A percentile compares a stretch with the other conserved stretches of the same genome.
phyloP scores from a whole-genome alignment of 2,888 invertebrate genomes.

The Cephus nigrinus region DNA sequence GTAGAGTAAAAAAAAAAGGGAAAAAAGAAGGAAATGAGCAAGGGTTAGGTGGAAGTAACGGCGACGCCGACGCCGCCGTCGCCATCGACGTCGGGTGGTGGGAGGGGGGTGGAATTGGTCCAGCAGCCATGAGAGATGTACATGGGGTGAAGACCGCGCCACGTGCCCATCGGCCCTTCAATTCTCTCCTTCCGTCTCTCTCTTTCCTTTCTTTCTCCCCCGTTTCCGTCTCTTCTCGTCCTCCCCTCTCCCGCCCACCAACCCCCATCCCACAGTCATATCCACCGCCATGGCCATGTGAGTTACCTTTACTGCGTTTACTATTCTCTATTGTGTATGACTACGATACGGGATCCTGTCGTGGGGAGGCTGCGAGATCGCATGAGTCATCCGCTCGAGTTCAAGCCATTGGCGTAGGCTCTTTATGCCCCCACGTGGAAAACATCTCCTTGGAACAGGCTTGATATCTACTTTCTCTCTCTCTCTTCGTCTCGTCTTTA shows the following conservation, averaged over 20 bases:
- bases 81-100: neutral
- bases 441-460: neutral
- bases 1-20: neutral
- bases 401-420: conserved; percentile 21
- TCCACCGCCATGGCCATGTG: conserved; percentile 35
- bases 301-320: conserved; percentile 56
- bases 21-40: neutral
- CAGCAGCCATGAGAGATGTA: conserved; percentile 1
- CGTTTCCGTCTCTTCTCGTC: neutral
- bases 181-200: neutral
- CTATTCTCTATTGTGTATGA: conserved; percentile 48
- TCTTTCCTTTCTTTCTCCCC: neutral
- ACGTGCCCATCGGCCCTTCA: conserved; percentile 22
- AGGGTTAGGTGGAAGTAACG: conserved; percentile 2
- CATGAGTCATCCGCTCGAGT: conserved; percentile 45
- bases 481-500: neutral
- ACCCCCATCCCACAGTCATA: conserved; percentile 7
- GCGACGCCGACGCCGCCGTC: neutral
- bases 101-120: neutral
- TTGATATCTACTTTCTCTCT: neutral
- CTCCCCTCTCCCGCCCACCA: neutral
- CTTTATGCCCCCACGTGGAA: neutral
- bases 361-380: conserved; percentile 48
- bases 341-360: conserved; percentile 43
- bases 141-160: conserved; percentile 19